These are phyloP conservation scores for Smutsia temminckii DNA, from an alignment of 2,797 vertebrate genomes.

Conservation along the genomic window DNA sequence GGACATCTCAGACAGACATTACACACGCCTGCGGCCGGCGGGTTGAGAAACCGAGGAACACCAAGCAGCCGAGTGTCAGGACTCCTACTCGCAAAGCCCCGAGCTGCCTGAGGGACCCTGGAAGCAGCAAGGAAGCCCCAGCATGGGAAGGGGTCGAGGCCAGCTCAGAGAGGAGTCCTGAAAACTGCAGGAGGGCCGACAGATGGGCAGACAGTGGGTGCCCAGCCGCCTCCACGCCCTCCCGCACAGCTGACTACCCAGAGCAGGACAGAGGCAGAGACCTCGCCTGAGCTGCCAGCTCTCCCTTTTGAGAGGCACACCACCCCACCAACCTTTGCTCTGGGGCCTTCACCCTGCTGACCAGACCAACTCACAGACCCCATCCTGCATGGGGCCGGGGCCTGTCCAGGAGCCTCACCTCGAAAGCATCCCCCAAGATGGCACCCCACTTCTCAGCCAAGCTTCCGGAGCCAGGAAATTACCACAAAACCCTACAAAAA, in stretches of 20 bases:
- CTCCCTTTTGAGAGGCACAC: background rate
- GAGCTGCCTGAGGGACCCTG: background rate
- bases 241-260: fast-evolving
- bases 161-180: background rate
- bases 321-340: no score
- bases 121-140: background rate
- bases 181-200: background rate
- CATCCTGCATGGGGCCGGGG: fast-evolving
- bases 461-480: background rate
- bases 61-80: constrained; percentile 76
- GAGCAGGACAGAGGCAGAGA: fast-evolving
- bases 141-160: background rate
- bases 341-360: background rate
- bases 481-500: background rate
- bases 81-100: constrained; percentile 80
- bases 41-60: constrained; percentile 83
- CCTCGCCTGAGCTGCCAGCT: background rate
- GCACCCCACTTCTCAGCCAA: background rate
- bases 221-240: fast-evolving
- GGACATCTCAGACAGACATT: constrained; percentile 85
- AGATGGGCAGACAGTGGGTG: fast-evolving
- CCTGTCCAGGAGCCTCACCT: background rate
- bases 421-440: background rate
- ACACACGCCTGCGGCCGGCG: constrained; percentile 80
- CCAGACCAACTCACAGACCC: background rate